phyloP scores from a whole-genome alignment of 2,797 vertebrate species.

The Meda fulgida region DNA sequence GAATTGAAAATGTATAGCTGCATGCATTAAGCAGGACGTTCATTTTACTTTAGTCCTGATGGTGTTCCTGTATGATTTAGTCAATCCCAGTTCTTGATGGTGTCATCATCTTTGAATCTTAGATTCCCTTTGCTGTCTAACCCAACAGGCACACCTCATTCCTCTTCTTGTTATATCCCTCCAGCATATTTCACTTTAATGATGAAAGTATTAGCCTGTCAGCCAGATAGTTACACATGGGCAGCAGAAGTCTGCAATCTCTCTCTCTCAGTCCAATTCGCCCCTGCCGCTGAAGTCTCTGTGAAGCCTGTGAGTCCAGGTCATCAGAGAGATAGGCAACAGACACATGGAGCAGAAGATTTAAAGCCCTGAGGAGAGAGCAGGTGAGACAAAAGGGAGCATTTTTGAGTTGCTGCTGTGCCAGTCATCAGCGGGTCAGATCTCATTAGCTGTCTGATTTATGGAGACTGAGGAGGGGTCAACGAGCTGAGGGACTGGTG shows the following conservation, averaged over 20 bases:
- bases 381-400: slow-evolving; percentile 49
- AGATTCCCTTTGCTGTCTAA: background rate
- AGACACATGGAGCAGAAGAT: slow-evolving; percentile 51
- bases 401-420: slow-evolving; percentile 51
- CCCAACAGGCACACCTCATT: slow-evolving; percentile 14
- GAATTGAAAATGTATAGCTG: background rate
- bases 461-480: slow-evolving; percentile 50
- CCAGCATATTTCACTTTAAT: background rate
- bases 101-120: background rate
- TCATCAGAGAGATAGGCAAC: slow-evolving; percentile 44
- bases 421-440: slow-evolving; percentile 48
- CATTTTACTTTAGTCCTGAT: background rate
- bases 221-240: slow-evolving; percentile 29
- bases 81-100: background rate
- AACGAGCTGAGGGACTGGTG: slow-evolving; percentile 15
- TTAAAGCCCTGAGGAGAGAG: slow-evolving; percentile 48
- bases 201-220: slow-evolving; percentile 31
- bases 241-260: slow-evolving; percentile 31
- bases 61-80: background rate
- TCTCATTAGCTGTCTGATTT: slow-evolving; percentile 59
- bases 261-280: background rate
- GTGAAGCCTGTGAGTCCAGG: slow-evolving; percentile 48
- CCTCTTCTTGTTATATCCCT: slow-evolving; percentile 14
- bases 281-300: slow-evolving; percentile 27
- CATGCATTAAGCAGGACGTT: slow-evolving; percentile 2